These are phyloP conservation scores for Thamnophis sirtalis DNA, from an alignment of 2,113 vertebrate species.

Conservation along the genomic window DNA sequence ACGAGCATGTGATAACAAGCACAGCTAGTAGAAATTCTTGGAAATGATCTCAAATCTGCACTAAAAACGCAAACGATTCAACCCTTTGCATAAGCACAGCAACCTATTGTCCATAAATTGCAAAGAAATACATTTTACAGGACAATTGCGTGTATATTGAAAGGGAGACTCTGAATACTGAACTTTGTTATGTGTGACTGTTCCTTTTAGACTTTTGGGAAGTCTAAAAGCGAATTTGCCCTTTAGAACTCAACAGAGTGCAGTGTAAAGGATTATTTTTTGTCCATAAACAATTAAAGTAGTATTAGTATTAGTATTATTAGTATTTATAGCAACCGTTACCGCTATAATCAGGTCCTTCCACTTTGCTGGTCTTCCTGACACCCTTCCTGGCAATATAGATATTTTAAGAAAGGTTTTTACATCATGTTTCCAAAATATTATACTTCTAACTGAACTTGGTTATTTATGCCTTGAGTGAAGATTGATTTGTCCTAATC, in stretches of 20 bases:
- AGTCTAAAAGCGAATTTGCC: not conserved
- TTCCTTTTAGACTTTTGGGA: not conserved
- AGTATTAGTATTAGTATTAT: no score
- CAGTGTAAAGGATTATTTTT: not conserved
- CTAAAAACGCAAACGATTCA: not conserved
- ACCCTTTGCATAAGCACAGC: not conserved
- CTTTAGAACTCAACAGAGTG: not conserved
- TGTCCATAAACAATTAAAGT: not conserved
- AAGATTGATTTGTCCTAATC: not conserved
- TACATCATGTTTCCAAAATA: not conserved
- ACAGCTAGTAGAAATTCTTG: not conserved
- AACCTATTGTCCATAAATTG: not conserved
- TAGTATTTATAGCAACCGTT: not conserved
- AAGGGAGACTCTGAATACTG: not conserved
- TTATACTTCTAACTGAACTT: not conserved
- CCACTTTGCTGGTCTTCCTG: not conserved
- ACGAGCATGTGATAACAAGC: not conserved
- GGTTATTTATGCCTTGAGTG: not conserved
- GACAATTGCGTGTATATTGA: not conserved
- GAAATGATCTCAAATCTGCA: not conserved
- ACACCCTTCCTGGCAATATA: not conserved
- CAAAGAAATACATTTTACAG: not conserved
- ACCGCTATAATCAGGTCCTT: not conserved
- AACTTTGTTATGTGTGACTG: not conserved
- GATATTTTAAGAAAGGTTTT: not conserved